Evolutionary conservation across 2,797 vertebrate genomes (phyloP), one percentile per base, ranked within the genome.

Genomic region (Gouania willdenowi): DNA sequence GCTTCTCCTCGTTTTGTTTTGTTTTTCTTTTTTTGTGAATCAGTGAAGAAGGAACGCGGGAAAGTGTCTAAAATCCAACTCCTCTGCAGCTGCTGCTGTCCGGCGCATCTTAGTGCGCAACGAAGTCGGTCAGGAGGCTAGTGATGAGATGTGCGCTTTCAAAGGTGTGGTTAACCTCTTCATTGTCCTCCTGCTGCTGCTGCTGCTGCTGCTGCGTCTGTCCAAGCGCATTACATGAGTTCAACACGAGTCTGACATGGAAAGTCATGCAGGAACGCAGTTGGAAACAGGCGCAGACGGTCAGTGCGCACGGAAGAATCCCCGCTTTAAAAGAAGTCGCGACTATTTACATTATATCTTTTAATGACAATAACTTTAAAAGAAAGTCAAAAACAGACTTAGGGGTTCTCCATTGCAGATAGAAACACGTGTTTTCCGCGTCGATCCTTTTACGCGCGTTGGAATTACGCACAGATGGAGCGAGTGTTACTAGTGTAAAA

Each of bases 161-260:
- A 64, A 71, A 77, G 57, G 63, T 74, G 73, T 61, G 72, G 70
- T 81, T 72, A 75, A 79, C 67, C 75, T 81, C 76, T 75, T 73
- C 82, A 82, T 85, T 53, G 59, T 79, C 56, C 41, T 35, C 17
- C 50, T 26, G 42, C 37, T n/a, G n/a, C n/a, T n/a, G n/a, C n/a
- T n/a, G n/a, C n/a, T n/a, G n/a, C n/a, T n/a, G n/a, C n/a, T n/a
- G n/a, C n/a, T 37, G 52, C 16, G 17, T 53, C 38, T 41, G 54
- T 58, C 42, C 48, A 40, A 2, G 62, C 27, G 5, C 46, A 10
- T 55, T 34, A 35, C 65, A 65, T 38, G 59, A 38, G 46, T 26
- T 22, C 39, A 26, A 17, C n/a, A 10, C 20, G 17, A 21, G 15
- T 26, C 26, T 4, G 36, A 39, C 15, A 11, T 18, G 13, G 13